Conservation (phyloP, 2,797 vertebrate genomes). For the Atherinosoma microstoma region DNA sequence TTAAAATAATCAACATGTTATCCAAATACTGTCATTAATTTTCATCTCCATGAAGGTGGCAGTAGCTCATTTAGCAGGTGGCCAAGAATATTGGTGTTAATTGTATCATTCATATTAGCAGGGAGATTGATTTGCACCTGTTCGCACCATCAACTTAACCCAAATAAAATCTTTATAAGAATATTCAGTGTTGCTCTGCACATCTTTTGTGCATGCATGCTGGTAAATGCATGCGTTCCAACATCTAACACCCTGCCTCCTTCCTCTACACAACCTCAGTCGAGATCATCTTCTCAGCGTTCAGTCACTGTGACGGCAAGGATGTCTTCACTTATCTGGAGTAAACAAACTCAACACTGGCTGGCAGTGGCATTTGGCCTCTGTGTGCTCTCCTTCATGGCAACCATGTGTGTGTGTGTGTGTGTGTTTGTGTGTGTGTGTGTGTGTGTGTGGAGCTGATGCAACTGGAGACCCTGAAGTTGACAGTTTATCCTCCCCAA, state of each 20-base stretch:
- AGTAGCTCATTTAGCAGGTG: conserved; percentile 9
- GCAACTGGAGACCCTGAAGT: conserved; percentile 40
- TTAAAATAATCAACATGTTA: not conserved
- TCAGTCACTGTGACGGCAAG: conserved; percentile 56
- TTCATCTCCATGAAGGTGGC: not conserved
- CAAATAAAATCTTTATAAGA: conserved; percentile 28
- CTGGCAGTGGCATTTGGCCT: conserved; percentile 67
- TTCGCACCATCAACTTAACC: conserved; percentile 34
- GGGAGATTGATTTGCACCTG: conserved; percentile 21
- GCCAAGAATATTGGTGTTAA: not conserved
- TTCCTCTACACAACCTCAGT: conserved; percentile 33
- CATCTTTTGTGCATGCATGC: not conserved
- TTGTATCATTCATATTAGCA: conserved; percentile 26
- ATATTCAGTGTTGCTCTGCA: conserved; percentile 10
- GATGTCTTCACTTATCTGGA: conserved; percentile 62
- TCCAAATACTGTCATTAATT: not conserved
- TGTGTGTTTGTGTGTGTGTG: conserved; percentile 10
- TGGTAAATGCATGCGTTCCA: conserved; percentile 6
- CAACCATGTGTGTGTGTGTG: conserved; percentile 16
- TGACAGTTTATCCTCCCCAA: conserved; percentile 22
- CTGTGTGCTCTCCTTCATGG: conserved; percentile 42
- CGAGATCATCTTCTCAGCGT: conserved; percentile 48
- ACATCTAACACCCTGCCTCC: conserved; percentile 5
- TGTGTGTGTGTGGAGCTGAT: conserved; percentile 11
- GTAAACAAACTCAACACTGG: conserved; percentile 50